Evolutionary conservation across 2,797 vertebrate genomes (phyloP).

Genomic region (Sebastolobus altivelis): DNA sequence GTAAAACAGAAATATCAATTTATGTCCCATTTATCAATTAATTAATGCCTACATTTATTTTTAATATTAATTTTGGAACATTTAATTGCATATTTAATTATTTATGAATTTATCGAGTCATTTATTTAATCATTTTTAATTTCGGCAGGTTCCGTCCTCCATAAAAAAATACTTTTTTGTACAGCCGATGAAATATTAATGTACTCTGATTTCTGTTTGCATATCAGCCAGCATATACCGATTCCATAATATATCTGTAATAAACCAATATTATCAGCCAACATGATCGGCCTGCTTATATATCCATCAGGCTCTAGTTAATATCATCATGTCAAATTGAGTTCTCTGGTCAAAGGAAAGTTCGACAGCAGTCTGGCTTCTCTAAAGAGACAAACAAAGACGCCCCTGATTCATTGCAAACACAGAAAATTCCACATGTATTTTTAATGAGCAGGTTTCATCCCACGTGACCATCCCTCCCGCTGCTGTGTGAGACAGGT

Average conservation of each 20-base stretch:
- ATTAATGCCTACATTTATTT: no score
- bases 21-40: no score
- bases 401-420: background rate
- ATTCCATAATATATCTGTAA: background rate
- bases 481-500: conserved; percentile 24
- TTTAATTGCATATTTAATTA: no score
- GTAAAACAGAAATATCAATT: no score
- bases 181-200: background rate
- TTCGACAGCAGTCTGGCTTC: background rate
- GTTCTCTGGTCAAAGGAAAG: background rate
- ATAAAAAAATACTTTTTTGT: background rate
- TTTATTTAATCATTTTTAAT: no score
- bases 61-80: no score
- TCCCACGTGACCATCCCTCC: conserved; percentile 7
- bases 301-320: background rate
- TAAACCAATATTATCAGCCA: background rate
- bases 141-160: no score
- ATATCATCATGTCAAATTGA: background rate
- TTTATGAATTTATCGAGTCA: no score
- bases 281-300: background rate
- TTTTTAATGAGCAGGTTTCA: conserved; percentile 35
- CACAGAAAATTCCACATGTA: conserved; percentile 26
- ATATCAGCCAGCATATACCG: background rate
- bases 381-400: conserved; percentile 11
- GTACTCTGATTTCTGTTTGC: background rate